A percentile compares a stretch with the other conserved stretches of the same genome.
phyloP scores from a whole-genome alignment of 2,888 invertebrate genomes.

The Cerceris ruficornis region DNA sequence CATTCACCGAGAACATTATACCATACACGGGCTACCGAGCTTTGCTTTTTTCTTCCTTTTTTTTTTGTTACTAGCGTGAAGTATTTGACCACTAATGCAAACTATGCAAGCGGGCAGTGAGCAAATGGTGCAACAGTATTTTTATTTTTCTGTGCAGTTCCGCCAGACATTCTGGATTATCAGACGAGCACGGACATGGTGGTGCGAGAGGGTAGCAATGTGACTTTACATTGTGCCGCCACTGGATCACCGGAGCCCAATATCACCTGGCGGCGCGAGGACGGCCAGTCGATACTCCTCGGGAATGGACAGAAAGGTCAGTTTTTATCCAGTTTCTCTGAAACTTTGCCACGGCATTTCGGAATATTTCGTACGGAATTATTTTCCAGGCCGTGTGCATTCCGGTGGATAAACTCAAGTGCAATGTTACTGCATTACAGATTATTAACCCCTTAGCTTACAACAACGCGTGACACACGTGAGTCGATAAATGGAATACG shows the following conservation, averaged over 20 bases:
- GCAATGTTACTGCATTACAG: no score
- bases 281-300: conserved; percentile 88
- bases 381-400: no score
- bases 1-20: no score
- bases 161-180: conserved; percentile 93
- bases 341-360: neutral
- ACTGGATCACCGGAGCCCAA: conserved; percentile 90
- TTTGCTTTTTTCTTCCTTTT: no score
- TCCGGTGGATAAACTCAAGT: no score
- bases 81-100: neutral
- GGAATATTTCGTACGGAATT: neutral
- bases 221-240: conserved; percentile 93
- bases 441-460: no score
- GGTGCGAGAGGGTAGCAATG: conserved; percentile 92
- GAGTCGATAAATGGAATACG: no score
- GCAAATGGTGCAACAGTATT: neutral
- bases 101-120: neutral
- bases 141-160: conserved; percentile 83
- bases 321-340: conserved; percentile 27
- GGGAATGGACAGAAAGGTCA: conserved; percentile 88
- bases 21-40: no score
- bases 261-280: conserved; percentile 94
- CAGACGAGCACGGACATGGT: conserved; percentile 93
- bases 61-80: no score
- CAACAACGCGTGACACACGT: no score